phyloP scores from a whole-genome alignment of 2,888 invertebrate species.

The Cantharis lateralis region DNA sequence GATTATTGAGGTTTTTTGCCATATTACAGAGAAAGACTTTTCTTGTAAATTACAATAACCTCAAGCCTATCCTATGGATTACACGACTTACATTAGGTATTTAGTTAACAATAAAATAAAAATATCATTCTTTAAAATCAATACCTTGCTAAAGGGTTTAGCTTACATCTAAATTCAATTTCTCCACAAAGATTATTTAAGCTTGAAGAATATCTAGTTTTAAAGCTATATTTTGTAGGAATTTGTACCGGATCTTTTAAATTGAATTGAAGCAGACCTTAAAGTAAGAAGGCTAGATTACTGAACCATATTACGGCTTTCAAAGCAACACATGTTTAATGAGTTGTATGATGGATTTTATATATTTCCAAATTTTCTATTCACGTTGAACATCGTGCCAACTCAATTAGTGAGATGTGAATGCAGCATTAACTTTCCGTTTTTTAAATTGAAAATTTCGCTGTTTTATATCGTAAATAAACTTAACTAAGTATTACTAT shows the following conservation, averaged over 20 bases:
- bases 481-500: not conserved
- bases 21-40: too few relatives aligned
- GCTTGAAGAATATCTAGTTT: not conserved
- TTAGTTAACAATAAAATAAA: not conserved
- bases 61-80: too few relatives aligned
- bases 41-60: too few relatives aligned
- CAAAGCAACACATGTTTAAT: not conserved
- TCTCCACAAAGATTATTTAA: not conserved
- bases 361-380: not conserved
- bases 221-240: not conserved
- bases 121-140: not conserved
- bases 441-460: not conserved
- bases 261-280: not conserved
- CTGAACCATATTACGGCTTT: not conserved
- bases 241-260: not conserved
- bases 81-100: too few relatives aligned
- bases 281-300: not conserved
- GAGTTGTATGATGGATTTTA: not conserved
- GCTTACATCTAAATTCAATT: not conserved
- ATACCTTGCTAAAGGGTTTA: not conserved
- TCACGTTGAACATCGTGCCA: not conserved
- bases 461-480: not conserved
- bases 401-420: not conserved
- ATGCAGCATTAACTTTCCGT: not conserved
- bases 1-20: too few relatives aligned